Evolutionary conservation across 2,888 invertebrate species (phyloP).

Genomic region (Phortica okadai): DNA sequence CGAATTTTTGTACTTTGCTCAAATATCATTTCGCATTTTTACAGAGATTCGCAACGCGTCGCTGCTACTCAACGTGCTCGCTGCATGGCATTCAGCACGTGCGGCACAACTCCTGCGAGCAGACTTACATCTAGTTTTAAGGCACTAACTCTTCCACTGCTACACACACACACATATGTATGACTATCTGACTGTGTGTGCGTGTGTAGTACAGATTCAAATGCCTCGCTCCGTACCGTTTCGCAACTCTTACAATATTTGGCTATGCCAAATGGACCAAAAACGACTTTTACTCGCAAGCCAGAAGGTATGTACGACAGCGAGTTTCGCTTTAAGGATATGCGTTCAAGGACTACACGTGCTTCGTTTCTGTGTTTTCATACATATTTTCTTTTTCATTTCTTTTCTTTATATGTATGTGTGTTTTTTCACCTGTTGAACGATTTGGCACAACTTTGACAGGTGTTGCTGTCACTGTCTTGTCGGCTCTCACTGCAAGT

Average conservation of each 20-base stretch:
- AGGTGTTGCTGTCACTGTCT: constrained; percentile 18
- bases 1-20: constrained; percentile 56
- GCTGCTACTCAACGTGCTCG: constrained; percentile 89
- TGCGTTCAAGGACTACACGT: background rate
- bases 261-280: constrained; percentile 2
- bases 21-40: constrained; percentile 74
- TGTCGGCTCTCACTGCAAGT: background rate
- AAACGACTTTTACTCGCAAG: background rate
- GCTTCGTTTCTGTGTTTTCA: constrained; percentile 34
- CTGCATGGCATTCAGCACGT: constrained; percentile 84
- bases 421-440: constrained; percentile 59
- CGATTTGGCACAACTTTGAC: constrained; percentile 25
- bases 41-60: constrained; percentile 86
- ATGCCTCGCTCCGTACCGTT: background rate
- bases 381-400: constrained; percentile 16
- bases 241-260: background rate
- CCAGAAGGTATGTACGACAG: constrained; percentile 21
- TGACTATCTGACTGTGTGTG: constrained; percentile 35
- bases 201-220: background rate
- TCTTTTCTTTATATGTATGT: constrained; percentile 42
- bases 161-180: constrained; percentile 16
- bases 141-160: constrained; percentile 15
- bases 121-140: constrained; percentile 86
- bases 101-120: constrained; percentile 90
- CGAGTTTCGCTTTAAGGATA: constrained; percentile 10